Evolutionary conservation across 1,140 invertebrate genomes (phyloP).

Genomic region (Diorhabda elongata): DNA sequence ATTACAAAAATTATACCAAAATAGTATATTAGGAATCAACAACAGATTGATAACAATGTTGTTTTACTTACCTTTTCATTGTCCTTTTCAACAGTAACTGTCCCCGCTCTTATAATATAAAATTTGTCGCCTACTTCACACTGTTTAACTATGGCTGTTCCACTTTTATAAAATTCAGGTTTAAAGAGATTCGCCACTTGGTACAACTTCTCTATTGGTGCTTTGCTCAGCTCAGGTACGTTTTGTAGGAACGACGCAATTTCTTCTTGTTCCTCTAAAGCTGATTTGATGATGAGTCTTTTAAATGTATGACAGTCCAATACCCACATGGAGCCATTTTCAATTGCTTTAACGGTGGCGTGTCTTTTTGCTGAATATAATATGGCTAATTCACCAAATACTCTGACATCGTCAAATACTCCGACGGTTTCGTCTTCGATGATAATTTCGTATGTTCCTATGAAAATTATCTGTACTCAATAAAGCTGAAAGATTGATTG

Average conservation of each 20-base stretch:
- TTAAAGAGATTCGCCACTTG: slow-evolving; percentile 89
- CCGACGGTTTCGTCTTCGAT: slow-evolving; percentile 65
- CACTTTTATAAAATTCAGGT: slow-evolving; percentile 79
- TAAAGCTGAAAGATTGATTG: no score
- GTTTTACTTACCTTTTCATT: slow-evolving; percentile 46
- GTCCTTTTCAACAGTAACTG: slow-evolving; percentile 67
- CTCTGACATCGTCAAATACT: slow-evolving; percentile 78
- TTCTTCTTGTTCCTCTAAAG: slow-evolving; percentile 73
- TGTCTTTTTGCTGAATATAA: slow-evolving; percentile 89
- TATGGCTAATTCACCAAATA: slow-evolving; percentile 91
- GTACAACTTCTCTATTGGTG: slow-evolving; percentile 71
- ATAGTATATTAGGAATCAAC: no score
- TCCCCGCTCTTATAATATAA: slow-evolving; percentile 89
- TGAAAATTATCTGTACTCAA: background rate
- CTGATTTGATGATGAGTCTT: slow-evolving; percentile 80
- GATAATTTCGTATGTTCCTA: slow-evolving; percentile 76
- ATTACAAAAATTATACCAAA: no score
- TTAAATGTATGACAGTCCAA: slow-evolving; percentile 82
- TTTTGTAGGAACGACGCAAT: slow-evolving; percentile 77
- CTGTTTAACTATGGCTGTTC: slow-evolving; percentile 82
- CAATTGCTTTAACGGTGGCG: slow-evolving; percentile 77
- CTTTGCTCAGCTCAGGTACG: slow-evolving; percentile 77
- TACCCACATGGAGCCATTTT: slow-evolving; percentile 81
- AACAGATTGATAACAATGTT: no score
- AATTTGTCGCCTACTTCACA: slow-evolving; percentile 84